Percentiles rank a stretch among this genome's conserved stretches.
These are phyloP conservation scores for Chaetops frenatus DNA, from an alignment of 2,113 vertebrate species.

Conservation along the genomic window DNA sequence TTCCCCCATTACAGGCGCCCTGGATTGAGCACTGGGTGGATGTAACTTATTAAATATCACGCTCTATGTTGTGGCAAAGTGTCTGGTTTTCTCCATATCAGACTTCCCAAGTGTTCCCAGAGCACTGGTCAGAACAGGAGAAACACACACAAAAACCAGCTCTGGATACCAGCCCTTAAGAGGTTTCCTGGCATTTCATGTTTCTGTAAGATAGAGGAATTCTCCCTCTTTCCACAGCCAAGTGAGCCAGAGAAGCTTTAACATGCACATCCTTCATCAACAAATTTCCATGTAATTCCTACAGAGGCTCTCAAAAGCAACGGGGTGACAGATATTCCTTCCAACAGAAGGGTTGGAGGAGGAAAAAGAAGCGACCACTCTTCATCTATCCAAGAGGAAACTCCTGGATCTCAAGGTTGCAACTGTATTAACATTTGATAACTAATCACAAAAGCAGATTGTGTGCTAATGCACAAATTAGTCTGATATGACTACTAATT, in stretches of 20 bases:
- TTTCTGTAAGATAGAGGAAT: not conserved
- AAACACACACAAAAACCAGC: not conserved
- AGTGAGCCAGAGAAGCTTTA: not conserved
- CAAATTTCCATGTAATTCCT: not conserved
- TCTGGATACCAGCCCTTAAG: no score
- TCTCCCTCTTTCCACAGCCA: not conserved
- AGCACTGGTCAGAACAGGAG: not conserved
- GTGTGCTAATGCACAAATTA: not conserved
- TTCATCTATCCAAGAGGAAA: not conserved
- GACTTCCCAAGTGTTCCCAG: not conserved
- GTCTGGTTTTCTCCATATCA: not conserved
- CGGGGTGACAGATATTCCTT: not conserved
- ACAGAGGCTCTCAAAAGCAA: not conserved
- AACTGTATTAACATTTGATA: not conserved
- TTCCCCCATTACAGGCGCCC: not conserved
- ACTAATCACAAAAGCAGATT: not conserved
- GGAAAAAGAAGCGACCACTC: not conserved
- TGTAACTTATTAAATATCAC: rapidly evolving
- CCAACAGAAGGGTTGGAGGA: not conserved
- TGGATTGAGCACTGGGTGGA: not conserved
- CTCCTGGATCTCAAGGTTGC: not conserved
- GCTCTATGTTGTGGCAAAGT: not conserved
- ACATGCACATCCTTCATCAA: rapidly evolving
- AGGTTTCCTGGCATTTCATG: not conserved
- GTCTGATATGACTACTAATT: not conserved